Base-by-base conservation (phyloP, 2,797 vertebrate genomes). In the Sitta carolinensis region DNA sequence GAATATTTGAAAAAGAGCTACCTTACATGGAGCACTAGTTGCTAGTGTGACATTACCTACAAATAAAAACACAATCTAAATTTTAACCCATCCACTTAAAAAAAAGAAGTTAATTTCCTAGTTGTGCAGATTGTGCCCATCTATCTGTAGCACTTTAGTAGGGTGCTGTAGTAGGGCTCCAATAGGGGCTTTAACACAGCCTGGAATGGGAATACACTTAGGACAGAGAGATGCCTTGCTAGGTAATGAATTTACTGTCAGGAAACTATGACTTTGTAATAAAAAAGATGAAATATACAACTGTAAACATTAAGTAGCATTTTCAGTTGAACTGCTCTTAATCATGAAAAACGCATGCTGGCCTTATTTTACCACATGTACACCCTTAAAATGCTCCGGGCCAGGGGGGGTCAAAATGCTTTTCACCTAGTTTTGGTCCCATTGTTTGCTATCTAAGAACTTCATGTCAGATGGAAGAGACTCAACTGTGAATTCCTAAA, bases 321-420 rank as follows among this genome's bases (percentile, higher is more conserved):
- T 95, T 89, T 84, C 77, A 79, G 52, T 32, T 89, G 81, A 96
- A 70, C 74, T 94, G 87, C 70, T 96, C 88, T 93, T 91, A 95
- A 96, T 94, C 55, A 89, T 76, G 70, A 95, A 70, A 95, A 96
- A 96, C 73, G 64, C 89, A 75, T 54, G 26, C 51, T 85, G 54
- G 54, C 61, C 36, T 94, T 93, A 88, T 86, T 92, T 78, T 87
- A 75, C 43, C 75, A 77, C 42, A 67, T 83, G 50, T 72, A 68
- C n/a, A 64, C 30, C 57, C 64, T 87, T 89, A 80, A 94, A 94
- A 89, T 38, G 10, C 43, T 52, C 26, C 3, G 42, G 57, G 27
- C 58, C 63, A 69, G 42, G n/a, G 42, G n/a, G 80, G 63, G 93
- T 83, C 34, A 87, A 81, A 91, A 89, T 26, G n/a, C 36, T 42